Evolutionary conservation across 2,888 invertebrate genomes (phyloP), one percentile per base, ranked within the genome.

Genomic region (Cactoblastis cactorum): DNA sequence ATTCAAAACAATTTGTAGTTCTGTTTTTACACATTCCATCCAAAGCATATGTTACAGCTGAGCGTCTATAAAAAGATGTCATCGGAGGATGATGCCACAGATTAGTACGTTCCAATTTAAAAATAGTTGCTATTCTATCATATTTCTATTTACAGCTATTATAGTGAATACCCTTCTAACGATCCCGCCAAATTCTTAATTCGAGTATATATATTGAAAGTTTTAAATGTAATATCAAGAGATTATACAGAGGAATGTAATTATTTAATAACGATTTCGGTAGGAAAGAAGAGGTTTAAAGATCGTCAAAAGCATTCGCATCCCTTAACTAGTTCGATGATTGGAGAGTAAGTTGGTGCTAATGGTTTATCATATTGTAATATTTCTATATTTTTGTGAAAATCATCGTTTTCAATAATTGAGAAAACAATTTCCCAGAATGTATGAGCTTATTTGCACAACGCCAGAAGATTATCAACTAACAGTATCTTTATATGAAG

Each of bases 311-410:
- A 93, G 62, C 94, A 93, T 71, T 84, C 95, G 33, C 88, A 92
- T 1, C 94, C 95, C 72, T 93, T 95, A 61, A 78, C 94, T 14
- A 95, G 96, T 84, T 97, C 97, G 0, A 88, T 95, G 17, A 97
- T 97, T 80, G 97, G 97, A 49, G 93, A 91, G 92, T 93, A 80
- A 71, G 74, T 80, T 18, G 3, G 9, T 14, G 28, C 8, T 4
- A 22, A 22, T 22, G 0, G 51, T 50, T 38, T 12, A 12, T 34
- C 1, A 12, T 34, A 9, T n/a, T n/a, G n/a, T n/a, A n/a, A n/a
- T n/a, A n/a, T n/a, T n/a, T n/a, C n/a, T n/a, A n/a, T n/a, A n/a
- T n/a, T 34, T 34, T 34, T 24, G 24, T 24, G 24, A n/a, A n/a
- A 24, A 24, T 24, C 24, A 24, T 24, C 24, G 24, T 24, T 24